Percentiles rank a stretch among this genome's conserved stretches.
phyloP scores from a whole-genome alignment of 2,113 vertebrate genomes.

The Dermatemys mawii region DNA sequence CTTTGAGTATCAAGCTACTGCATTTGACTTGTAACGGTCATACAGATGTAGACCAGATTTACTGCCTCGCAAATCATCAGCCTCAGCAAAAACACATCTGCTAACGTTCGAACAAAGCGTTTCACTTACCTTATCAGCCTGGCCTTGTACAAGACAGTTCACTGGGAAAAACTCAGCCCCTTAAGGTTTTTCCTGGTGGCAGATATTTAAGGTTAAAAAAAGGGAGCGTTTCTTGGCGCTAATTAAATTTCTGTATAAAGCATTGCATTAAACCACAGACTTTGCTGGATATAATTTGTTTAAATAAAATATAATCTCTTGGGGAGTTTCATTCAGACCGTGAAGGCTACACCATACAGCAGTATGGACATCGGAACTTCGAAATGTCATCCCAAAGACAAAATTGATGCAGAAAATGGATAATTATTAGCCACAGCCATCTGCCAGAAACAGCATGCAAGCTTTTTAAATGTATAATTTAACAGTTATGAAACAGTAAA shows the following conservation, averaged over 20 bases:
- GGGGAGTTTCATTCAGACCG: neutral
- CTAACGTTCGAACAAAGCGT: neutral
- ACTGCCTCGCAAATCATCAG: neutral
- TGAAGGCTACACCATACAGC: neutral
- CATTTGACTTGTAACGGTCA: rapidly evolving
- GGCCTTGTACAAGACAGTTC: neutral
- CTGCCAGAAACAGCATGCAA: neutral
- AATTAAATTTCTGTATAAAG: neutral
- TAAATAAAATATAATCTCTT: neutral
- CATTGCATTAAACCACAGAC: neutral
- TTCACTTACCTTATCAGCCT: neutral
- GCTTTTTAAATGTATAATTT: neutral
- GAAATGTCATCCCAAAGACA: neutral
- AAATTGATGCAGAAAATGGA: neutral
- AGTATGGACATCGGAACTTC: neutral
- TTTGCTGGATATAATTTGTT: neutral
- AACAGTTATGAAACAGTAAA: neutral
- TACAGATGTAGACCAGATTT: neutral
- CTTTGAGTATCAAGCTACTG: rapidly evolving
- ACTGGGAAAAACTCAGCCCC: neutral
- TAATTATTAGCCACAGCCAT: neutral
- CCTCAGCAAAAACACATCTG: rapidly evolving
- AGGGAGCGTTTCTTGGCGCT: neutral
- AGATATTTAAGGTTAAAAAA: neutral
- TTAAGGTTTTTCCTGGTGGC: neutral